Evolutionary conservation across 2,797 vertebrate genomes (phyloP).

Genomic region (Phyllotis vaccarum): DNA sequence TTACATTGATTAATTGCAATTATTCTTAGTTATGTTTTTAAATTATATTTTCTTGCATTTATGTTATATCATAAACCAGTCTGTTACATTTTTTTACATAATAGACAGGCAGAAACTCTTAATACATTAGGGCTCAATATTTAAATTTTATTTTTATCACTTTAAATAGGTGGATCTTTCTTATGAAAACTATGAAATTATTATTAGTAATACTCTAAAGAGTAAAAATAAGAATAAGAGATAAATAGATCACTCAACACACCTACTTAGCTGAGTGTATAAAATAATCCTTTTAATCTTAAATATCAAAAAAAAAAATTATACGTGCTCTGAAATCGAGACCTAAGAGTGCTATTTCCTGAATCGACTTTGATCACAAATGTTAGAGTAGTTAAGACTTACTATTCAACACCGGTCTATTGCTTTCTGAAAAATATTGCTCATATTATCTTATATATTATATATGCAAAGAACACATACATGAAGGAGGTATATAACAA

Average conservation of each 20-base stretch:
- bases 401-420: not conserved
- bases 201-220: not conserved
- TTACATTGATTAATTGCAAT: not conserved
- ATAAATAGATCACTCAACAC: not conserved
- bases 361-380: not conserved
- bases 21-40: slow-evolving; percentile 18
- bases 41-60: not conserved
- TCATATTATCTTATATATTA: not conserved
- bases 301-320: not conserved
- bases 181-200: not conserved
- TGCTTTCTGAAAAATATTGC: not conserved
- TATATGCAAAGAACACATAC: not conserved
- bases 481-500: not conserved
- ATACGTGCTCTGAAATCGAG: not conserved
- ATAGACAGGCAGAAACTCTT: not conserved
- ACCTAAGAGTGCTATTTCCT: not conserved
- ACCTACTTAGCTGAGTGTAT: not conserved
- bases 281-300: not conserved
- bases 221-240: not conserved
- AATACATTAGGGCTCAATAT: not conserved
- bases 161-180: not conserved
- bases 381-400: slow-evolving; percentile 9
- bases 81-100: not conserved
- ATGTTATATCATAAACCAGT: not conserved
- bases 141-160: slow-evolving; percentile 25